These are phyloP conservation scores for Platalea minor DNA, from an alignment of 2,797 vertebrate species.

Conservation along the genomic window DNA sequence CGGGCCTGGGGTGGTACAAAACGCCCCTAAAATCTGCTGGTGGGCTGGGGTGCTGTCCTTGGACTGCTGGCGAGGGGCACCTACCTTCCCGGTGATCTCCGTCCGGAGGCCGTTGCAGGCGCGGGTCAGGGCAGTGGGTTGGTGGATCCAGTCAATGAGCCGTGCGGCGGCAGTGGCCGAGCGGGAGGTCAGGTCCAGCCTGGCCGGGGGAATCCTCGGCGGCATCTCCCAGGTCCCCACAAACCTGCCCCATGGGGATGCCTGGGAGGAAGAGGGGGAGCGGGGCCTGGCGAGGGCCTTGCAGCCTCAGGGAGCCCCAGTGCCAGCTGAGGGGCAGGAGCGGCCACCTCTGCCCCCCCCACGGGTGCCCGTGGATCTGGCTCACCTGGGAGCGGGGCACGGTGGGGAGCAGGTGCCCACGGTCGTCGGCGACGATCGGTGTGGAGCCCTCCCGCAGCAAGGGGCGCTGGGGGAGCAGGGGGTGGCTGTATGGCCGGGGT, in stretches of 20 bases:
- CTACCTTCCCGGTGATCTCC: slow-evolving; percentile 62
- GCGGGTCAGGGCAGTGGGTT: slow-evolving; percentile 7
- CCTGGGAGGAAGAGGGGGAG: slow-evolving; percentile 8
- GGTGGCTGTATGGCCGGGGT: no score
- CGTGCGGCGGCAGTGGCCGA: slow-evolving; percentile 5
- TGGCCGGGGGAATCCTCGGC: slow-evolving; percentile 64
- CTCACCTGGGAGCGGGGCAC: slow-evolving; percentile 78
- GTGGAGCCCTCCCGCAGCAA: slow-evolving; percentile 73
- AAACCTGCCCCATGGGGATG: slow-evolving; percentile 72
- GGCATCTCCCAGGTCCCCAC: slow-evolving; percentile 77
- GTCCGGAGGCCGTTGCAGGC: slow-evolving; percentile 69
- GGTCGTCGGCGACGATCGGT: slow-evolving; percentile 77
- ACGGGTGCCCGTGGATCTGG: fast-evolving
- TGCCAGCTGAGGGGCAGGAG: neutral
- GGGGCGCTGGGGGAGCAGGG: slow-evolving; percentile 66
- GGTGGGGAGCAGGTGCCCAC: slow-evolving; percentile 82
- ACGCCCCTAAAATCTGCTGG: neutral
- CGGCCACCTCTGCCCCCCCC: fast-evolving
- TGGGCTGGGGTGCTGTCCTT: neutral
- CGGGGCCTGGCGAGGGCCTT: no score
- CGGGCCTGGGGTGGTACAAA: neutral
- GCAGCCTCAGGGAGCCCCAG: no score
- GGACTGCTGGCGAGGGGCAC: neutral
- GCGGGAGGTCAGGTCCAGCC: slow-evolving; percentile 55
- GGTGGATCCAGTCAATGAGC: slow-evolving; percentile 48